Conservation (phyloP, 92 coral and sea anemone genomes). For the Parazoanthus swiftii region DNA sequence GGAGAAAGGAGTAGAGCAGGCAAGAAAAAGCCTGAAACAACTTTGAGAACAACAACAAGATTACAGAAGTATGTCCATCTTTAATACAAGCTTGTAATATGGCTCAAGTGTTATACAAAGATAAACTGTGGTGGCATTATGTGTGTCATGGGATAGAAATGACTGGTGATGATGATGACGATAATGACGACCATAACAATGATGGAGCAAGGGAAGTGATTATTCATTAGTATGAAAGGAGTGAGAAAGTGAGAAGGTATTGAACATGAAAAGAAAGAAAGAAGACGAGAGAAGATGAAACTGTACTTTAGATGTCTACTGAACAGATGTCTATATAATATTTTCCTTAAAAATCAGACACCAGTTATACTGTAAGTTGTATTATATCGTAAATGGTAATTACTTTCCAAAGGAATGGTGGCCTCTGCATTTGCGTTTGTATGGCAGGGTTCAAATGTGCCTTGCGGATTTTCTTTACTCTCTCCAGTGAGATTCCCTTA, state of each 20-base stretch:
- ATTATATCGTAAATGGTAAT: neutral
- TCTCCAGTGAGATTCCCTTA: conserved; percentile 83
- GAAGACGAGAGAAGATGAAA: neutral
- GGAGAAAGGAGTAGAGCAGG: no score
- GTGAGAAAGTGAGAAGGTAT: neutral
- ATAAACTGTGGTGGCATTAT: no score
- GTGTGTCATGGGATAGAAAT: no score
- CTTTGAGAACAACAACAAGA: no score
- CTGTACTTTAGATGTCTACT: no score
- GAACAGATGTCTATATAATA: no score
- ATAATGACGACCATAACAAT: neutral
- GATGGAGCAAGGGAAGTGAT: no score
- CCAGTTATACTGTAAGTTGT: neutral
- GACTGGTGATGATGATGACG: neutral
- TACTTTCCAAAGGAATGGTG: conserved; percentile 80
- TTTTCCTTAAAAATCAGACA: neutral
- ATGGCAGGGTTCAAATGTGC: conserved; percentile 70
- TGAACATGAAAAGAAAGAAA: no score
- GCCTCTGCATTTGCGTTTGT: conserved; percentile 56
- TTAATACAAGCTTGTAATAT: no score
- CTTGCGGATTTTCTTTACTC: conserved; percentile 72
- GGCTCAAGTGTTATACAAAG: no score
- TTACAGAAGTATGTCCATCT: no score
- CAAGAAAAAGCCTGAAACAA: no score
- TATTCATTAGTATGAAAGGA: neutral